phyloP scores from a whole-genome alignment of 2,113 vertebrate genomes.

The Dasypus novemcinctus region DNA sequence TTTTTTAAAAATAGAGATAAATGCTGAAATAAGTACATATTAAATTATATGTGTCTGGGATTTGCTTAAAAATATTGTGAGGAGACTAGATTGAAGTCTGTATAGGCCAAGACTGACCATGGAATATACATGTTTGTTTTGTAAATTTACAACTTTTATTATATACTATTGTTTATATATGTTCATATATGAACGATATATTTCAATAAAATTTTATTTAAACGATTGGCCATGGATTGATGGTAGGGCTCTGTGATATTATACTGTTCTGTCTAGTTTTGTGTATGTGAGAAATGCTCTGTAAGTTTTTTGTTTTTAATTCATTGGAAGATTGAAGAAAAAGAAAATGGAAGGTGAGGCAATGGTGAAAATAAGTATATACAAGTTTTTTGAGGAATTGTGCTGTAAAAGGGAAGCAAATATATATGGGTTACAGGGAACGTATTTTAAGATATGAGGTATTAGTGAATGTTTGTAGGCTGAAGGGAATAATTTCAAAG shows the following conservation, averaged over 20 bases:
- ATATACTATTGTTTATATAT: too few species aligned
- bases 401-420: background rate
- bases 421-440: background rate
- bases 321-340: background rate
- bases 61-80: background rate
- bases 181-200: too few species aligned
- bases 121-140: too few species aligned
- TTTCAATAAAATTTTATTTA: too few species aligned
- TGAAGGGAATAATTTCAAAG: constrained; percentile 19
- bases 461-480: background rate
- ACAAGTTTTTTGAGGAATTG: background rate
- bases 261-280: background rate
- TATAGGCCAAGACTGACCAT: background rate
- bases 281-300: background rate
- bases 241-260: background rate
- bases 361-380: background rate
- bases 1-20: background rate
- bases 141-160: too few species aligned
- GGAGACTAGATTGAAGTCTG: background rate
- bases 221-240: background rate
- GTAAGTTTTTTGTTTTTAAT: constrained; percentile 8
- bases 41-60: background rate
- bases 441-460: background rate
- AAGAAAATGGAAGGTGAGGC: background rate
- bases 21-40: background rate